Percentiles rank a stretch among this genome's conserved stretches.
Evolutionary conservation across 2,797 vertebrate species (phyloP).

Genomic region (Rachycentron canadum): DNA sequence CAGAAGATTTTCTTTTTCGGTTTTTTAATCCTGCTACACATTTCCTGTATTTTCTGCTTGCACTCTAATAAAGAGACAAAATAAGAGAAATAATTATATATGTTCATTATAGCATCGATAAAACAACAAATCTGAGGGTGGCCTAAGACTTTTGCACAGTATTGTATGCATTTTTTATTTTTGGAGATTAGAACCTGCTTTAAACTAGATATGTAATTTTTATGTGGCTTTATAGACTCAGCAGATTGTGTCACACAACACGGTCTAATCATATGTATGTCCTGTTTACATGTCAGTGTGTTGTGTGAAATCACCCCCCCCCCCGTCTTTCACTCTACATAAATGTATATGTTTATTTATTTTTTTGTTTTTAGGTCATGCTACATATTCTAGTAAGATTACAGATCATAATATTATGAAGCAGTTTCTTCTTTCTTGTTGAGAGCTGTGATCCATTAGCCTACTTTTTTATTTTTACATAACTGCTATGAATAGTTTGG

Average conservation of each 20-base stretch:
- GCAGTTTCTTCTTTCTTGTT: not conserved
- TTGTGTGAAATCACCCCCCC: not conserved
- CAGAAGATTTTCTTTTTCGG: too few relatives aligned
- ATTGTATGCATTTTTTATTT: not conserved
- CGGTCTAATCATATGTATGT: not conserved
- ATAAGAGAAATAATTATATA: too few relatives aligned
- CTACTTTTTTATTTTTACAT: slow-evolving; percentile 22
- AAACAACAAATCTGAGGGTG: too few relatives aligned
- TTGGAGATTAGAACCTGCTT: not conserved
- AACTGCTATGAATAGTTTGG: slow-evolving; percentile 13
- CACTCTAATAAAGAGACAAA: too few relatives aligned
- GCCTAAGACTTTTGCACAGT: too few relatives aligned
- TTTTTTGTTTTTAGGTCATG: not conserved
- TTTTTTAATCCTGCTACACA: too few relatives aligned
- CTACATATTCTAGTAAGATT: not conserved
- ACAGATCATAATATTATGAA: not conserved
- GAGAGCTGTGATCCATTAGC: slow-evolving; percentile 2
- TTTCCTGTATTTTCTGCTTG: too few relatives aligned
- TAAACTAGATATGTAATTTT: not conserved
- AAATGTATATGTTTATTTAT: not conserved
- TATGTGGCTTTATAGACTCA: not conserved
- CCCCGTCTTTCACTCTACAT: too few relatives aligned
- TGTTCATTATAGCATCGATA: too few relatives aligned
- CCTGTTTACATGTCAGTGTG: not conserved
- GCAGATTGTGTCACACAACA: not conserved